Conservation (phyloP, 2,113 vertebrate species). For the Bubo blakistoni region DNA sequence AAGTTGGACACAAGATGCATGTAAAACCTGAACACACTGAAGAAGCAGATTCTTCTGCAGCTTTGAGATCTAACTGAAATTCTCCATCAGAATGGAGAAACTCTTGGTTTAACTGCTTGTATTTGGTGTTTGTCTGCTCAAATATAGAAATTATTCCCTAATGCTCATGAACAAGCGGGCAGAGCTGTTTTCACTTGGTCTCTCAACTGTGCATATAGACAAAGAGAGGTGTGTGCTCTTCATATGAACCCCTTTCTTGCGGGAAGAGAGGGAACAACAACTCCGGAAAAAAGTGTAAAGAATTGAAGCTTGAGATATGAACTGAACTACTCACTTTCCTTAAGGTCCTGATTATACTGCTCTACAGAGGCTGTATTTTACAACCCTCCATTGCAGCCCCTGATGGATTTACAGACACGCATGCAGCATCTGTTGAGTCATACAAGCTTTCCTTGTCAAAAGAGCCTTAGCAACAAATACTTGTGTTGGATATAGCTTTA, state of each 20-base stretch:
- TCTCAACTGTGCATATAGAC: background rate
- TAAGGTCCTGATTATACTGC: background rate
- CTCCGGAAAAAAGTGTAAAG: background rate
- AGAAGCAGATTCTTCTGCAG: background rate
- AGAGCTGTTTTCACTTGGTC: background rate
- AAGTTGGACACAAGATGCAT: background rate
- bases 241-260: background rate
- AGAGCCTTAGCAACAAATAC: background rate
- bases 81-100: background rate
- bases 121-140: background rate
- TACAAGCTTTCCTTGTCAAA: background rate
- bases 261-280: background rate
- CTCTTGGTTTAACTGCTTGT: background rate
- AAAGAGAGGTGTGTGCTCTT: background rate
- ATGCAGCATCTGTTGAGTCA: background rate
- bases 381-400: background rate
- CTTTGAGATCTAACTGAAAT: background rate
- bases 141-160: background rate
- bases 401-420: background rate
- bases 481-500: background rate
- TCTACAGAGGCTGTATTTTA: background rate
- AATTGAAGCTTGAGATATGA: background rate
- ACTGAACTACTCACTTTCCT: background rate
- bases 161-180: background rate
- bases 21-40: background rate